These are phyloP conservation scores for Artibeus jamaicensis DNA, from an alignment of 2,797 vertebrate species.

Conservation along the genomic window DNA sequence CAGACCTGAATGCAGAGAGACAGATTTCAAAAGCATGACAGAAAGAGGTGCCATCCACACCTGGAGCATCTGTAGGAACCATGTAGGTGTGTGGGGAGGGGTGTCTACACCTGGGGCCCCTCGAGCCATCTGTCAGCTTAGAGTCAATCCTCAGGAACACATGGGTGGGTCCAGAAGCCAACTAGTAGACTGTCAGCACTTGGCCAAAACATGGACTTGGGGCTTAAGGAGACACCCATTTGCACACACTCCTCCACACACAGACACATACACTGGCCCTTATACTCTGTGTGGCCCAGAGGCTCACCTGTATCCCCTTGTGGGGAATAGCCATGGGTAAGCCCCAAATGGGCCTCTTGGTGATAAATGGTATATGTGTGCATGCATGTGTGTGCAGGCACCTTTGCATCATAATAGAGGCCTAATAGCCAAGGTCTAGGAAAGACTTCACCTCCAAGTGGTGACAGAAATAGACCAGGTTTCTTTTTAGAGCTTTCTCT, in stretches of 20 bases:
- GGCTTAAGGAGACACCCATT: background rate
- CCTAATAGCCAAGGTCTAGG: slow-evolving; percentile 27
- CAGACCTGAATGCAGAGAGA: background rate
- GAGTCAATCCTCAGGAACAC: background rate
- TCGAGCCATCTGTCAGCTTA: background rate
- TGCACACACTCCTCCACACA: background rate
- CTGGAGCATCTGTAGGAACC: background rate
- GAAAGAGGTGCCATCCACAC: background rate
- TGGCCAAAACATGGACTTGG: background rate
- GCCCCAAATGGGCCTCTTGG: background rate
- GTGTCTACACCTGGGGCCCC: background rate
- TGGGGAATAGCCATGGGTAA: background rate
- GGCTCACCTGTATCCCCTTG: background rate
- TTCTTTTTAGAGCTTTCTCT: background rate
- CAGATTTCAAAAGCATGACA: background rate
- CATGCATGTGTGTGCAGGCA: background rate
- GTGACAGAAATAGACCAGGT: slow-evolving; percentile 28
- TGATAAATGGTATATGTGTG: background rate
- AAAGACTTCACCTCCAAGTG: slow-evolving; percentile 7
- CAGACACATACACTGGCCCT: rapidly evolving
- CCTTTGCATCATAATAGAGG: background rate
- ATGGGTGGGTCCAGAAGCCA: background rate
- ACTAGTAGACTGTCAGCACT: background rate
- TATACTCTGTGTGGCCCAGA: rapidly evolving
- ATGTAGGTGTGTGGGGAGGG: background rate